phyloP scores from a whole-genome alignment of 2,797 vertebrate genomes.

The Typhlichthys eigenmanni region DNA sequence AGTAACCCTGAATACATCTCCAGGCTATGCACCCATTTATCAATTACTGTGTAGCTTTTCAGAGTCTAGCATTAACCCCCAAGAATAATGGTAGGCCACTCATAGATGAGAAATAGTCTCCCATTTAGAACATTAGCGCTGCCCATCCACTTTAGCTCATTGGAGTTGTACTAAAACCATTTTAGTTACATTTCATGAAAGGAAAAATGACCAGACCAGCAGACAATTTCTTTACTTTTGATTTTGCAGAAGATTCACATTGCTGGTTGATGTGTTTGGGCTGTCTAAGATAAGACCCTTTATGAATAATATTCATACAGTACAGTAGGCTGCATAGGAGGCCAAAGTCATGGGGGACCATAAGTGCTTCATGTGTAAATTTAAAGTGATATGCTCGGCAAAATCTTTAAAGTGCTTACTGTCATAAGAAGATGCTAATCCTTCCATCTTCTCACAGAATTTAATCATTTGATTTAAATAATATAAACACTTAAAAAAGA shows the following conservation, averaged over 20 bases:
- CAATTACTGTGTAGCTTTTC: slow-evolving; percentile 67
- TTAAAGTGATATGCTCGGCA: slow-evolving; percentile 51
- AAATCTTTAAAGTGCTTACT: slow-evolving; percentile 64
- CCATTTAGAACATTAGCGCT: slow-evolving; percentile 53
- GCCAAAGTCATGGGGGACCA: slow-evolving; percentile 28
- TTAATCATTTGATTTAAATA: slow-evolving; percentile 56
- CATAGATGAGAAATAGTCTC: slow-evolving; percentile 55
- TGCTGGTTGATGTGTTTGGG: slow-evolving; percentile 23
- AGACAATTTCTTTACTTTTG: slow-evolving; percentile 23
- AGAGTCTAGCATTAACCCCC: slow-evolving; percentile 67
- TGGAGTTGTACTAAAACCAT: slow-evolving; percentile 27
- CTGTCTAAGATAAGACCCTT: slow-evolving; percentile 22
- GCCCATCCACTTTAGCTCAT: slow-evolving; percentile 32
- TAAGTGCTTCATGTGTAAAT: slow-evolving; percentile 42
- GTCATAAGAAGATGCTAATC: slow-evolving; percentile 58
- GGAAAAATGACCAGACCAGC: slow-evolving; percentile 16
- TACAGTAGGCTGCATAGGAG: slow-evolving; percentile 16
- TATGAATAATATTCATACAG: slow-evolving; percentile 26
- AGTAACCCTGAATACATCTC: slow-evolving; percentile 72
- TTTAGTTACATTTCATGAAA: slow-evolving; percentile 33
- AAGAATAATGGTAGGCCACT: slow-evolving; percentile 60
- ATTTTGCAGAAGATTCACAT: slow-evolving; percentile 17
- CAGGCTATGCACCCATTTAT: slow-evolving; percentile 68
- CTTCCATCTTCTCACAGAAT: slow-evolving; percentile 42
- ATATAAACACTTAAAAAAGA: slow-evolving; percentile 26